These are phyloP conservation scores for Eupithecia vulgata DNA, from an alignment of 2,888 invertebrate genomes.

Conservation along the genomic window DNA sequence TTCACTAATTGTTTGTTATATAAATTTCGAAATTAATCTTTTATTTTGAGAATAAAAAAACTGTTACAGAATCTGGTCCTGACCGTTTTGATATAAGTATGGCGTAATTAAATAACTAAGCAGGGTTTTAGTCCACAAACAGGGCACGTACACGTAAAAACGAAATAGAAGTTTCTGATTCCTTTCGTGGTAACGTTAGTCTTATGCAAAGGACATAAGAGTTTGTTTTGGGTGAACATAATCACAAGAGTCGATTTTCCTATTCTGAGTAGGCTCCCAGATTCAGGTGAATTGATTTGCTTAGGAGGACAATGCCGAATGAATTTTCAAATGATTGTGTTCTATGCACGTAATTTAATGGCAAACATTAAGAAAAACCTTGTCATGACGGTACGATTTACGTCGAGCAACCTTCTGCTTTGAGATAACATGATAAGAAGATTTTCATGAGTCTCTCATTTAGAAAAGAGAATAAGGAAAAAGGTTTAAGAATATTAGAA, in stretches of 20 bases:
- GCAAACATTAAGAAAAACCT: background rate
- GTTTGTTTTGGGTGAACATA: too few species aligned
- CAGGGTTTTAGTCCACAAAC: background rate
- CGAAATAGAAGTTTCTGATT: too few species aligned
- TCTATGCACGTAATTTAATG: background rate
- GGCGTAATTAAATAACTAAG: background rate
- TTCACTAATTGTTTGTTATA: too few species aligned
- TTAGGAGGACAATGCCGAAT: background rate
- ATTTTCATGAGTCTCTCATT: background rate
- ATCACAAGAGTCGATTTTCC: too few species aligned
- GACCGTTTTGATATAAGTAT: background rate
- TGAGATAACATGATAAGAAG: background rate
- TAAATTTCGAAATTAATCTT: background rate
- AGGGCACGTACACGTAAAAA: too few species aligned
- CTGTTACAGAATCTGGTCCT: background rate
- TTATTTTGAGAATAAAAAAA: background rate
- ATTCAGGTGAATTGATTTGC: background rate
- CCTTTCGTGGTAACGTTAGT: too few species aligned
- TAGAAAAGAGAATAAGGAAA: background rate
- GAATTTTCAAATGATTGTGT: background rate
- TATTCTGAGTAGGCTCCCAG: background rate
- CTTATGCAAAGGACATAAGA: too few species aligned
- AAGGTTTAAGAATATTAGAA: background rate
- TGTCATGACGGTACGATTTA: background rate
- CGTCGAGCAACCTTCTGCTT: background rate